phyloP scores from a whole-genome alignment of 2,888 invertebrate genomes.

The Andrena minutula region DNA sequence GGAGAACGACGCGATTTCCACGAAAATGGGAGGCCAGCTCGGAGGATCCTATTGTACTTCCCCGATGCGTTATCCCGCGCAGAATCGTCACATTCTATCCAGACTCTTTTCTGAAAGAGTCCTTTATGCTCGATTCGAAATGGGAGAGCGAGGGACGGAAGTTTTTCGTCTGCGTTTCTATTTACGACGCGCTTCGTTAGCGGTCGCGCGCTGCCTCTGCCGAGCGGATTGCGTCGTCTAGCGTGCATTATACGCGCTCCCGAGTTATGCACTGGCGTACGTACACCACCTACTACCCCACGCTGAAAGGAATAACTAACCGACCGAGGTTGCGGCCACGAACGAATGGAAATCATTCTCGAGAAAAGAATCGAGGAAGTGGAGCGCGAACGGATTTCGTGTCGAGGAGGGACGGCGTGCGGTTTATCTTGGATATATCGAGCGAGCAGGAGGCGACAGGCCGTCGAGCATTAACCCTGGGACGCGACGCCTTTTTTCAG shows the following conservation, averaged over 20 bases:
- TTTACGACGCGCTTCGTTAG: constrained; percentile 75
- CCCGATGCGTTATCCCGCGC: background rate
- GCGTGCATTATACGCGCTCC: constrained; percentile 43
- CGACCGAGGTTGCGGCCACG: constrained; percentile 47
- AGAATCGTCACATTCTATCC: background rate
- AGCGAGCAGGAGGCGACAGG: constrained; percentile 15
- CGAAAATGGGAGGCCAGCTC: background rate
- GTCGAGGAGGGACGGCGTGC: constrained; percentile 19
- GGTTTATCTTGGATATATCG: constrained; percentile 57
- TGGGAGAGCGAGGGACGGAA: constrained; percentile 6
- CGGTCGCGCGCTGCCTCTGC: constrained; percentile 30
- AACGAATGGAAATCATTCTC: constrained; percentile 56
- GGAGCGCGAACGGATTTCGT: constrained; percentile 59
- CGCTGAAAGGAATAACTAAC: constrained; percentile 49
- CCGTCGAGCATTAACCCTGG: constrained; percentile 50
- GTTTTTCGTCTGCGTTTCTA: constrained; percentile 65
- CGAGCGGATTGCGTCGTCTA: constrained; percentile 47
- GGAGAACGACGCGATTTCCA: background rate
- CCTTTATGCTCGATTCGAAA: constrained; percentile 27
- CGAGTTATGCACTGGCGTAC: constrained; percentile 64
- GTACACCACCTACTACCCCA: constrained; percentile 52
- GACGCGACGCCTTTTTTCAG: constrained; percentile 16
- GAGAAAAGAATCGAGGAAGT: constrained; percentile 58
- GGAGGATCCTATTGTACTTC: background rate
- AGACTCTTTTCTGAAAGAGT: constrained; percentile 2